Conservation (phyloP, 2,797 vertebrate species). For the Trachops cirrhosus region DNA sequence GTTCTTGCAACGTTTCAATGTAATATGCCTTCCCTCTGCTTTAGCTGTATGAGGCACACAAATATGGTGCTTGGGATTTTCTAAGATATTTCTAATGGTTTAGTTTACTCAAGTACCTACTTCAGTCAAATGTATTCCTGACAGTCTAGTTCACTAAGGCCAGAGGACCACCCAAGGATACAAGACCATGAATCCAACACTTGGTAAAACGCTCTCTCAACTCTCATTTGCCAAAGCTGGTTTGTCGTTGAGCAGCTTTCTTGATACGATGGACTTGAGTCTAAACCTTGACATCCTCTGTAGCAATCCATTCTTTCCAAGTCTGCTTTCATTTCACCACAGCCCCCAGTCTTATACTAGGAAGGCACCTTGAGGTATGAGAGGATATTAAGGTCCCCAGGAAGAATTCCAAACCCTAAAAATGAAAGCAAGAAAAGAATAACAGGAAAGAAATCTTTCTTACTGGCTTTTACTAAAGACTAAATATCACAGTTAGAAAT, state of each 20-base stretch:
- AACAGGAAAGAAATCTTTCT: not conserved
- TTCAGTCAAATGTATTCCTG: not conserved
- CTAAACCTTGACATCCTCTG: not conserved
- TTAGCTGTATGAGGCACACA: not conserved
- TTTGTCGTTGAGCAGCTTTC: not conserved
- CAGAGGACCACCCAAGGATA: not conserved
- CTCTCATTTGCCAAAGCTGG: not conserved
- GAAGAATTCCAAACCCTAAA: not conserved
- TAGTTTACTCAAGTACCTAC: not conserved
- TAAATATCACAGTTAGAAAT: conserved; percentile 13
- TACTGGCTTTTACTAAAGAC: not conserved
- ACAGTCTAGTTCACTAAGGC: not conserved
- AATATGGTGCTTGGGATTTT: not conserved
- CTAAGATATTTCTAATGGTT: not conserved
- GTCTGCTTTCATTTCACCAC: not conserved
- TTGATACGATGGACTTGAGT: not conserved
- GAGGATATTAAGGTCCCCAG: not conserved
- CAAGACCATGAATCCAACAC: not conserved
- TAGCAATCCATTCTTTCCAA: not conserved
- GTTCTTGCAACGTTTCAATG: conserved; percentile 1
- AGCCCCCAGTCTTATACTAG: not conserved
- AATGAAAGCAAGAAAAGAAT: not conserved
- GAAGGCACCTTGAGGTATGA: not conserved
- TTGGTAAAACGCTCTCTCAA: not conserved
- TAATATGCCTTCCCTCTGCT: not conserved